A percentile compares a stretch with the other conserved stretches of the same genome.
phyloP scores from a whole-genome alignment of 1,140 invertebrate species.

The Diabrotica virgifera region DNA sequence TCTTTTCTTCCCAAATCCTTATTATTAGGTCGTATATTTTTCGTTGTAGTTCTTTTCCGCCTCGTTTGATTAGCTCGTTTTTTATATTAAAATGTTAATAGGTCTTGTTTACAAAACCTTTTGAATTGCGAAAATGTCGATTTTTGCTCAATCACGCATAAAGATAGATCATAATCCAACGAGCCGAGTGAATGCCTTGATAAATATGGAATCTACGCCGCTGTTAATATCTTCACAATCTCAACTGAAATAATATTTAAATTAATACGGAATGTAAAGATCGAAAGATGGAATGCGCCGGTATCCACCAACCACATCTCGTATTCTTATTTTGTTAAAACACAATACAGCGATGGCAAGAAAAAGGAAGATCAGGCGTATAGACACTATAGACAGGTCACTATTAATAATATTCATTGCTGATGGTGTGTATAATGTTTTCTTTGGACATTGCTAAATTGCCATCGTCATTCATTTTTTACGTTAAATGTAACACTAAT shows the following conservation, averaged over 20 bases:
- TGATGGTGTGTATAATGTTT: slow-evolving; percentile 20
- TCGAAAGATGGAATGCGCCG: slow-evolving; percentile 16
- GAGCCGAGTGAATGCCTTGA: too few species aligned
- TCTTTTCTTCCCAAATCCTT: too few species aligned
- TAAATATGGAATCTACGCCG: not conserved
- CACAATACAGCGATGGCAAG: slow-evolving; percentile 15
- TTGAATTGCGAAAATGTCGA: too few species aligned
- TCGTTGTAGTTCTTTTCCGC: too few species aligned
- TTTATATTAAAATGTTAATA: too few species aligned
- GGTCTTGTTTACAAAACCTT: too few species aligned
- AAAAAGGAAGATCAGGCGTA: slow-evolving; percentile 13
- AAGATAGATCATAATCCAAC: too few species aligned
- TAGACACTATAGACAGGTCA: slow-evolving; percentile 22
- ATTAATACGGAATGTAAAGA: slow-evolving; percentile 22
- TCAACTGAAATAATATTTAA: slow-evolving; percentile 22
- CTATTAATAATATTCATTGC: slow-evolving; percentile 19
- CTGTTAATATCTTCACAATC: not conserved
- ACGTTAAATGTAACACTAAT: slow-evolving; percentile 11
- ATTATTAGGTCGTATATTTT: too few species aligned
- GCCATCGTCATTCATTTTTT: slow-evolving; percentile 15
- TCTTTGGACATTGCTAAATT: slow-evolving; percentile 15
- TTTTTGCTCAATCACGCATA: too few species aligned
- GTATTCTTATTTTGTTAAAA: slow-evolving; percentile 22
- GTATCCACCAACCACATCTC: slow-evolving; percentile 16
- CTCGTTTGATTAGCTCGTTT: too few species aligned